phyloP scores from a whole-genome alignment of 2,113 vertebrate genomes.

The Raja brachyura region DNA sequence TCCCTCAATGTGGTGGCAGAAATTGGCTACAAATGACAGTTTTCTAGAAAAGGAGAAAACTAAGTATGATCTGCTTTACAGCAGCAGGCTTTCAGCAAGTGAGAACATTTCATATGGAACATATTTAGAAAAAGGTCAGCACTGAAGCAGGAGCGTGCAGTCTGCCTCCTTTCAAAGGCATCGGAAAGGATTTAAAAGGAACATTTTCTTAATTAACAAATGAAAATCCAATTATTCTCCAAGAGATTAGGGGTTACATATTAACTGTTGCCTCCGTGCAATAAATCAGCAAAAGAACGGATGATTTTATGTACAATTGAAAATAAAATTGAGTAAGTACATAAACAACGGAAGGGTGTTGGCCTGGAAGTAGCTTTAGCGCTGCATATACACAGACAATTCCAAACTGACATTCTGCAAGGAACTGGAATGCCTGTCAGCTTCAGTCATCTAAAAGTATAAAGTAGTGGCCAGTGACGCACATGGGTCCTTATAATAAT shows the following conservation, averaged over 20 bases:
- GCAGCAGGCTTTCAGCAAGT: neutral
- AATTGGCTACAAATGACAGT: slow-evolving; percentile 40
- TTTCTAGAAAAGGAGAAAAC: neutral
- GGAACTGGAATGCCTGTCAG: neutral
- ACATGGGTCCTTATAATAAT: neutral
- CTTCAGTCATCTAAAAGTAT: neutral
- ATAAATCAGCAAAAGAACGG: neutral
- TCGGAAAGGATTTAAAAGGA: neutral
- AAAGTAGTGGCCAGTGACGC: neutral
- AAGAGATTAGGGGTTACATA: neutral
- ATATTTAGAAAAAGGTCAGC: neutral
- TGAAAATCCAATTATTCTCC: neutral
- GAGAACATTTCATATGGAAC: slow-evolving; percentile 17
- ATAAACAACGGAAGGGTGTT: neutral
- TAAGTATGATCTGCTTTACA: neutral
- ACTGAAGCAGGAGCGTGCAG: neutral
- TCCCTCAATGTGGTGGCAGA: slow-evolving; percentile 43
- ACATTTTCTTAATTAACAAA: neutral
- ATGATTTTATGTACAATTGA: neutral
- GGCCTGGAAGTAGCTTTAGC: neutral
- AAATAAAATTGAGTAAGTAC: neutral
- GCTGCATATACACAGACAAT: neutral
- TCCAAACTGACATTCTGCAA: neutral
- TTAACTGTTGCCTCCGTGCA: neutral
- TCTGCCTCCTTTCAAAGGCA: neutral